These are phyloP conservation scores for Dendrolimus houi DNA, from an alignment of 2,888 invertebrate genomes.

Conservation along the genomic window DNA sequence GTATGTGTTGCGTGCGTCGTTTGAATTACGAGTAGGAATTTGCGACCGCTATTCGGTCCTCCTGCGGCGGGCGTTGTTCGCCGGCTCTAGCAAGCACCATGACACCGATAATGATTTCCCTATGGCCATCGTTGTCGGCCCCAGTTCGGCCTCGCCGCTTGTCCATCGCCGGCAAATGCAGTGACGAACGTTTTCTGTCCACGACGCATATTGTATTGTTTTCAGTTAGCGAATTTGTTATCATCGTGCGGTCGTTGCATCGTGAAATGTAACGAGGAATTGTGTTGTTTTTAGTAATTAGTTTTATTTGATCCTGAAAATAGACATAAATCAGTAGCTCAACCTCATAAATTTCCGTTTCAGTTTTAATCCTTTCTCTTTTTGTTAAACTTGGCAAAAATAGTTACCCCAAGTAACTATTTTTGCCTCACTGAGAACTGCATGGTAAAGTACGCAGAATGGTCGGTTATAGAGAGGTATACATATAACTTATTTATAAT, in stretches of 20 bases:
- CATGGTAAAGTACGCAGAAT: slow-evolving; percentile 22
- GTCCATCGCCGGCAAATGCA: slow-evolving; percentile 42
- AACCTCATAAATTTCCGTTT: not conserved
- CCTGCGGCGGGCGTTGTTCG: slow-evolving; percentile 22
- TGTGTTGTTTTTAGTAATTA: not conserved
- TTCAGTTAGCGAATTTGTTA: slow-evolving; percentile 59
- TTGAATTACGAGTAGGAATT: slow-evolving; percentile 74
- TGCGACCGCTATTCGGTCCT: slow-evolving; percentile 72
- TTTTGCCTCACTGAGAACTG: slow-evolving; percentile 26
- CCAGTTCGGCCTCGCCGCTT: slow-evolving; percentile 29
- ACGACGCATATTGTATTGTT: slow-evolving; percentile 51
- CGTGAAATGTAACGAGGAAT: slow-evolving; percentile 15
- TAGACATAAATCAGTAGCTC: not conserved
- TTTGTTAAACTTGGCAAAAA: slow-evolving; percentile 2
- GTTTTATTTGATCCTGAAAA: not conserved
- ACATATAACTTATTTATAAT: slow-evolving; percentile 2
- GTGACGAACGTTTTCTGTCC: slow-evolving; percentile 56
- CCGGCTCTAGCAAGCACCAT: slow-evolving; percentile 42
- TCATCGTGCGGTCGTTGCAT: slow-evolving; percentile 52
- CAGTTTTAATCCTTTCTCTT: not conserved
- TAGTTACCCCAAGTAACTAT: slow-evolving; percentile 34
- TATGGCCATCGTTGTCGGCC: slow-evolving; percentile 38
- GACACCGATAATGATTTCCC: slow-evolving; percentile 64
- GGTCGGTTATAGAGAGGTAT: slow-evolving; percentile 4
- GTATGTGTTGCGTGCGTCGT: slow-evolving; percentile 56